Base-by-base conservation (phyloP, 2,888 invertebrate genomes). In the Halictus quadricinctus region DNA sequence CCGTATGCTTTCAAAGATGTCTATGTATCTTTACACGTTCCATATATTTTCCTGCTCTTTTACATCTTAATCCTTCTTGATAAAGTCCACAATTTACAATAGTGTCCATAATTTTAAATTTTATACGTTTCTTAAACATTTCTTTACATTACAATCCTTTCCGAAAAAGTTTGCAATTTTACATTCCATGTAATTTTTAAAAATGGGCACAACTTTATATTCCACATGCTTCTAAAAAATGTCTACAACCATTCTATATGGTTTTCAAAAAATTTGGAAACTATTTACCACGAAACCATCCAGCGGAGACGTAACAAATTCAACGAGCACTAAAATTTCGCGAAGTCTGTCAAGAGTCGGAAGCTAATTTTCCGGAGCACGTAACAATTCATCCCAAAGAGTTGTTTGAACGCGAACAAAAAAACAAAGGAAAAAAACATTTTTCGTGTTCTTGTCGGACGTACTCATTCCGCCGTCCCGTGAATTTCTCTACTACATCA, bases 401-500 rank as follows among this genome's bases (percentile, higher is more conserved):
- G 64, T 29, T 64, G 29, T 64, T 64, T 29, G 29, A 5, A 29
- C 29, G 25, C 7, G 64, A 15, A 6, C 15, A 29, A 15, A 64
- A 29, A 29, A 21, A 21, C 1, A 43, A 43, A 43, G 7, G 10
- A 43, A 46, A 46, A 2, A 46, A 10, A 54, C 10, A 54, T n/a
- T 10, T 29, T 25, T 64, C 64, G 25, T 15, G 64, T 64, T 64
- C 64, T 64, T 48, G 10, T 72, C 48, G 25, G 25, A 29, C 25
- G 25, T 64, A 21, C 46, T 69, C 29, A 21, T 41, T 46, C 21
- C 21, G 15, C 15, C 18, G 73, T 48, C 66, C n/a, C 43, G 15
- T 73, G 73, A 74, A 81, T 50, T 72, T 82, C 74, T 58, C 36
- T 50, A 1, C 43, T 36, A 3, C 48, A 46, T 74, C 72, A 50